Base-by-base conservation (phyloP, 92 coral and sea anemone genomes). In the Diadumene lineata region DNA sequence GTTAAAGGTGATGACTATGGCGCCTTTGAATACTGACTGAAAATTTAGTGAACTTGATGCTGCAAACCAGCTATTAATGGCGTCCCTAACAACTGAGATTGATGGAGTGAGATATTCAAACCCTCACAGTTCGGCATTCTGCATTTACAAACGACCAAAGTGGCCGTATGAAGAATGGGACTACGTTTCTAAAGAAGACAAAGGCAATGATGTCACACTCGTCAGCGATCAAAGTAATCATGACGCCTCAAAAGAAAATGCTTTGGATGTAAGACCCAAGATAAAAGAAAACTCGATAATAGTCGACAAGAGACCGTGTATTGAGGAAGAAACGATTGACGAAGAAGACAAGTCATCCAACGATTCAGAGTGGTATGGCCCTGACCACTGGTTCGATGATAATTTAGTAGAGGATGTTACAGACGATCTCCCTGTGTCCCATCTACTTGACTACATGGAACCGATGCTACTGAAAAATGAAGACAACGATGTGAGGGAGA, bases 401-500 rank as follows among this genome's bases (percentile, higher is more conserved):
- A 31, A 32, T 65, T 65, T 65, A 65, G 23, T 32, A 13, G 70
- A 65, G 70, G 70, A 65, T 48, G 70, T 65, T 65, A 1, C 50
- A 16, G 32, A 70, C 17, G 31, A 79, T 21, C 1, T 70, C 13
- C 83, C 83, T 21, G 50, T 79, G 63, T 70, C 70, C 60, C 83
- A 66, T 43, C 71, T 79, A 0, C 78, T 79, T 31, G 70, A 22
- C 50, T 79, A 57, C 83, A 70, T 79, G 78, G 69, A 79, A 31
- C 78, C 78, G 26, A 67, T 69, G 31, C 51, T 79, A 68, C 60
- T 31, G 63, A 16, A 24, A 46, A 0, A 34, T 21, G 22, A 31
- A 34, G 78, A 66, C 65, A 27, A 19, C 23, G 69, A 78, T 50
- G 57, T 66, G 24, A 26, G 68, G 17, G 28, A 66, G 33, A 68